These are phyloP conservation scores for Cettia cetti DNA, from an alignment of 2,113 vertebrate genomes.

Conservation along the genomic window DNA sequence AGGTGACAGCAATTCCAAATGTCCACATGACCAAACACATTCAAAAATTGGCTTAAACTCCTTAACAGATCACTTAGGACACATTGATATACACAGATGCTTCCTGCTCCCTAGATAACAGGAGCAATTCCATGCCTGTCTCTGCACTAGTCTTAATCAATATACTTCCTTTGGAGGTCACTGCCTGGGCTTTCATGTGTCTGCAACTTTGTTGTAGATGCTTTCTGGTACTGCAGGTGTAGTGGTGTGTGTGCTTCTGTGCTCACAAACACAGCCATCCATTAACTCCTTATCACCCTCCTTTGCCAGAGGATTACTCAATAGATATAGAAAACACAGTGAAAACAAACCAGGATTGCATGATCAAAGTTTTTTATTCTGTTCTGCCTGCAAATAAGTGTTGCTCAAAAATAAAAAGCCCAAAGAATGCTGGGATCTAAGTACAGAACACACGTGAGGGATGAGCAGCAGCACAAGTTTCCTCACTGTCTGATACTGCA, in stretches of 20 bases:
- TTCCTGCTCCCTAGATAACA: not conserved
- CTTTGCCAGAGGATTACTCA: not conserved
- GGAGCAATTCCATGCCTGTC: not conserved
- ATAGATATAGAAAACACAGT: not conserved
- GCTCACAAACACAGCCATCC: not conserved
- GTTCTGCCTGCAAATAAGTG: not conserved
- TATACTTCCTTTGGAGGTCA: not conserved
- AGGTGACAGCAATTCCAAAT: not conserved
- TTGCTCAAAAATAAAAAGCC: not conserved
- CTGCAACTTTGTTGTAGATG: not conserved
- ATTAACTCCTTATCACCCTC: not conserved
- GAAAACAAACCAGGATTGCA: not conserved
- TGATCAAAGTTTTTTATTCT: not conserved
- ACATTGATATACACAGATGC: not conserved
- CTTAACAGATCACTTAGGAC: not conserved
- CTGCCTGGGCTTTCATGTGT: not conserved
- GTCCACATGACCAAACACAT: not conserved
- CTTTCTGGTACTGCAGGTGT: not conserved
- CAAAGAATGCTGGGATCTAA: not conserved
- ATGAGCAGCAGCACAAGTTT: not conserved
- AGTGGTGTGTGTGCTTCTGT: not conserved
- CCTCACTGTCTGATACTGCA: not conserved
- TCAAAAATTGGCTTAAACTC: not conserved
- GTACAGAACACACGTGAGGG: not conserved
- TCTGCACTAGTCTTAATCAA: not conserved